Percentiles rank a stretch among this genome's conserved stretches.
These are phyloP conservation scores for Leptinotarsa rubiginosa DNA, from an alignment of 2,888 invertebrate species.

Conservation along the genomic window DNA sequence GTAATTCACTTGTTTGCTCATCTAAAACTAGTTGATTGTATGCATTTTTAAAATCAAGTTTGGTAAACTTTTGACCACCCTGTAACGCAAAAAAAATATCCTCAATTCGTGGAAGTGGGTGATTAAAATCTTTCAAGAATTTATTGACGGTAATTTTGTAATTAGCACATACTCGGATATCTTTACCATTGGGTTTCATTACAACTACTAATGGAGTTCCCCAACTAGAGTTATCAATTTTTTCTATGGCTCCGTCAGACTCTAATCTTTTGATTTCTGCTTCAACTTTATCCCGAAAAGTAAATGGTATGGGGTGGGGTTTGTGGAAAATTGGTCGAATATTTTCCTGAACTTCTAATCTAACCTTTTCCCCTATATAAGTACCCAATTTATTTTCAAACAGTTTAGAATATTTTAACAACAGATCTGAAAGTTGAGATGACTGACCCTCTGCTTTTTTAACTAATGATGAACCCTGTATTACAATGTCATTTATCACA, in stretches of 20 bases:
- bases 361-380: conserved; percentile 14
- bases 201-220: too few species aligned
- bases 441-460: neutral
- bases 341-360: neutral
- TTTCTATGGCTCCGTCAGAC: conserved; percentile 22
- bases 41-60: conserved; percentile 54
- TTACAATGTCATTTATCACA: neutral
- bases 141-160: too few species aligned
- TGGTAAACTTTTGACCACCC: conserved; percentile 34
- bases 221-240: conserved; percentile 16
- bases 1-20: conserved; percentile 58
- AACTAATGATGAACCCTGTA: neutral
- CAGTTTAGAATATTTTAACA: conserved; percentile 6
- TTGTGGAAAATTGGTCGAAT: conserved; percentile 25
- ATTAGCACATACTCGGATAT: too few species aligned
- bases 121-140: neutral
- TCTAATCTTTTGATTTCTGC: conserved; percentile 21
- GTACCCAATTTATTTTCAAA: conserved; percentile 26
- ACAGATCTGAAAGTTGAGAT: neutral
- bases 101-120: conserved; percentile 4
- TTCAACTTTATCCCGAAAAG: conserved; percentile 8
- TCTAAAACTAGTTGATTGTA: conserved; percentile 22
- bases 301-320: conserved; percentile 16
- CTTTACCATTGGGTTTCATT: too few species aligned
- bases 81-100: neutral